Evolutionary conservation across 2,113 vertebrate genomes (phyloP), one percentile per base, ranked within the genome.

Genomic region (Polypterus senegalus): DNA sequence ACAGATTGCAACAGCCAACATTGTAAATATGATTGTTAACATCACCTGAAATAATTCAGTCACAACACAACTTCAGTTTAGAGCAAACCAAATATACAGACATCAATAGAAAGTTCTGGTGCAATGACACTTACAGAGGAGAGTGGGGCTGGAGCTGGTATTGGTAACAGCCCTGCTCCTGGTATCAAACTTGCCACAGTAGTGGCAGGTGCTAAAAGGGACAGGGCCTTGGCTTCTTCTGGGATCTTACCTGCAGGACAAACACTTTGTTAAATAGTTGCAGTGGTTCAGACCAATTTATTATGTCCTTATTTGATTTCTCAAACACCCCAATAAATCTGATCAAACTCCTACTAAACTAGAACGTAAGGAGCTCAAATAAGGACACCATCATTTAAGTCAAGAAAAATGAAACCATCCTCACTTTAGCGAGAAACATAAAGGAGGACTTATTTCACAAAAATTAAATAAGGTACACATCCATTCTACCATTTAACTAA

Each of bases 161-260:
- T 94, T 11, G 94, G 94, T 66, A 98, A 88, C 76, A 98, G 79
- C 47, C 94, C 95, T 77, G 89, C 92, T 66, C 94, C 92, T 54
- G 92, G 83, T 75, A 97, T 91, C 80, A 97, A 74, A 70, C 81
- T 93, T 72, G 93, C 86, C 60, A 89, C 81, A 48, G 93, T 85
- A 69, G 92, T 69, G 71, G 83, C 86, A 67, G 95, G 95, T 2
- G 92, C 92, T 87, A 98, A 77, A 0, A 97, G 85, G 51, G 95
- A 97, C 49, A 98, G 86, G 55, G 95, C 95, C 86, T 98, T 98
- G 74, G 90, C 83, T 85, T 98, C 95, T 78, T 98, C 95, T 67
- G 94, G 95, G 67, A 97, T 98, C 85, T 94, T 98, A 85, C 95
- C 95, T 98, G 89, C 74, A 84, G 87, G 81, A 82, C 70, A 92